Conservation (phyloP, 2,113 vertebrate genomes). For the Periophthalmodon schlosseri region DNA sequence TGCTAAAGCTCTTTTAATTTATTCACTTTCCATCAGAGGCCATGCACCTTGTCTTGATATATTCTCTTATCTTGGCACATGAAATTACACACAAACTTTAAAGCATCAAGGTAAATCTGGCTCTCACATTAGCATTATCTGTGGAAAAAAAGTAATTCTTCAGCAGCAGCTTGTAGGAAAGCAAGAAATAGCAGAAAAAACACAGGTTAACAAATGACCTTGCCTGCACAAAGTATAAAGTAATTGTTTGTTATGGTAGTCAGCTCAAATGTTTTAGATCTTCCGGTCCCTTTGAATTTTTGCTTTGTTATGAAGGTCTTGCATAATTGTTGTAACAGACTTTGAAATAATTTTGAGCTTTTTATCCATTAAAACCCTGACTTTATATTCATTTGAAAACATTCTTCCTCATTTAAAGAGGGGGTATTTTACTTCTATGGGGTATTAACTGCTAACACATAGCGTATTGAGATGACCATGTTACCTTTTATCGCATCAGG, state of each 20-base stretch:
- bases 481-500: no score
- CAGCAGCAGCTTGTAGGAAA: conserved; percentile 3
- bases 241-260: not conserved
- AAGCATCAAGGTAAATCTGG: not conserved
- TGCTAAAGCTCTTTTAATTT: conserved; percentile 13
- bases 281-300: not conserved
- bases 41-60: no score
- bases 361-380: not conserved
- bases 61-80: conserved; percentile 1
- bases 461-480: no score
- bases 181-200: not conserved
- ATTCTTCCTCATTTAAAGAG: not conserved
- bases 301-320: not conserved
- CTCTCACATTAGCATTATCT: not conserved
- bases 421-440: no score
- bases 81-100: conserved; percentile 22
- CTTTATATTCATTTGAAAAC: not conserved
- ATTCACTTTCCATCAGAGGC: conserved; percentile 9
- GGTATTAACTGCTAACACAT: no score
- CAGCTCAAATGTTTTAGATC: not conserved
- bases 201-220: not conserved
- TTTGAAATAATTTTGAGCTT: not conserved
- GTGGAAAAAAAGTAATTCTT: conserved; percentile 20
- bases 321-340: not conserved
- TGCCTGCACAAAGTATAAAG: not conserved